Conservation (phyloP, 2,888 invertebrate species). For the Ashinkailepas kermadecensis region DNA sequence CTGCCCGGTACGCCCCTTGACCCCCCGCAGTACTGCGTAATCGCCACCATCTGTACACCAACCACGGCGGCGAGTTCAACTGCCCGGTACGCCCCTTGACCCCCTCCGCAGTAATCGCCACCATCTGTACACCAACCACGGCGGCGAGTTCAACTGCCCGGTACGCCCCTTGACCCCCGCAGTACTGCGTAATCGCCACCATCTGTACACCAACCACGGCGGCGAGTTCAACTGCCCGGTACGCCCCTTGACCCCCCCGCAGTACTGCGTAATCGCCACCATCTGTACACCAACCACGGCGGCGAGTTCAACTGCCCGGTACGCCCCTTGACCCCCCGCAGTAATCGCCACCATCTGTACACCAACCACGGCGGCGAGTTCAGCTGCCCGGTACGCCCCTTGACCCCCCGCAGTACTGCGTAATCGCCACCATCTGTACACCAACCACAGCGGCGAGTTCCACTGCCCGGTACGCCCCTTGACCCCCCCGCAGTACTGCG, state of each 20-base stretch:
- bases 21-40: too few relatives aligned
- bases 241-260: too few relatives aligned
- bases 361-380: constrained; percentile 42
- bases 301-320: constrained; percentile 29
- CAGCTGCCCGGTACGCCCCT: constrained; percentile 24
- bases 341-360: constrained; percentile 58
- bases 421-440: constrained; percentile 58
- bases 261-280: constrained; percentile 62
- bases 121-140: constrained; percentile 52
- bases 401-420: too few relatives aligned
- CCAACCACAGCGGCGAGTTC: constrained; percentile 39
- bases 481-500: too few relatives aligned
- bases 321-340: too few relatives aligned
- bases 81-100: constrained; percentile 23
- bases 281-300: constrained; percentile 50
- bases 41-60: constrained; percentile 58
- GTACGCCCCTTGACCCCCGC: too few relatives aligned
- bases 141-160: constrained; percentile 30
- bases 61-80: constrained; percentile 30
- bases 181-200: constrained; percentile 62
- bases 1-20: constrained; percentile 22
- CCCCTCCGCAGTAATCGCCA: constrained; percentile 61
- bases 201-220: constrained; percentile 50
- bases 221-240: constrained; percentile 29
- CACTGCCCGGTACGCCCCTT: constrained; percentile 25